phyloP scores from a whole-genome alignment of 2,888 invertebrate genomes.

The Spodoptera exigua region DNA sequence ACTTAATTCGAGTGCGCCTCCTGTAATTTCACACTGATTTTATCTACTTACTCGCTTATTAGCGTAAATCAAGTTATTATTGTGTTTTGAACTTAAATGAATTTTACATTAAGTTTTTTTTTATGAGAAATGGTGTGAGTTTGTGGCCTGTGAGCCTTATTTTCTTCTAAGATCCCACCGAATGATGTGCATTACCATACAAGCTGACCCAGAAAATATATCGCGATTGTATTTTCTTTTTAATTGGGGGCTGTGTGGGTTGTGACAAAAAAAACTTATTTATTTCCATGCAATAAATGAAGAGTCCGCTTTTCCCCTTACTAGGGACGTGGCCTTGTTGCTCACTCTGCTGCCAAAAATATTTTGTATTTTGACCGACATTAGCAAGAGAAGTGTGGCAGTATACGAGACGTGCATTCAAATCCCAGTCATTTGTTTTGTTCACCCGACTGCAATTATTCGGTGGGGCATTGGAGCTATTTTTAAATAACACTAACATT shows the following conservation, averaged over 20 bases:
- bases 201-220: too few relatives aligned
- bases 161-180: constrained; percentile 18
- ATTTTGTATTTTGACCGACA: too few relatives aligned
- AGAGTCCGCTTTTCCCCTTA: too few relatives aligned
- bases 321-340: too few relatives aligned
- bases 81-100: constrained; percentile 13
- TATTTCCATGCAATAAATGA: too few relatives aligned
- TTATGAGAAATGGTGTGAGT: constrained; percentile 1
- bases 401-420: not conserved
- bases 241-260: too few relatives aligned
- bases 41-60: constrained; percentile 15
- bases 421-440: not conserved
- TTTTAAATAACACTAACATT: constrained; percentile 5
- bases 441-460: constrained; percentile 5
- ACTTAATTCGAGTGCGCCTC: constrained; percentile 28
- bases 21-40: constrained; percentile 23
- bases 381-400: not conserved
- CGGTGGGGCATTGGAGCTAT: constrained; percentile 16
- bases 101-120: constrained; percentile 3
- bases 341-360: too few relatives aligned
- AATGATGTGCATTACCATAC: constrained; percentile 2
- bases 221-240: too few relatives aligned
- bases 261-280: too few relatives aligned
- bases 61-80: constrained; percentile 4
- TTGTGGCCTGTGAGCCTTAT: constrained; percentile 1